A percentile compares a stretch with the other conserved stretches of the same genome.
phyloP scores from a whole-genome alignment of 2,888 invertebrate species.

The Orthonevra nobilis region DNA sequence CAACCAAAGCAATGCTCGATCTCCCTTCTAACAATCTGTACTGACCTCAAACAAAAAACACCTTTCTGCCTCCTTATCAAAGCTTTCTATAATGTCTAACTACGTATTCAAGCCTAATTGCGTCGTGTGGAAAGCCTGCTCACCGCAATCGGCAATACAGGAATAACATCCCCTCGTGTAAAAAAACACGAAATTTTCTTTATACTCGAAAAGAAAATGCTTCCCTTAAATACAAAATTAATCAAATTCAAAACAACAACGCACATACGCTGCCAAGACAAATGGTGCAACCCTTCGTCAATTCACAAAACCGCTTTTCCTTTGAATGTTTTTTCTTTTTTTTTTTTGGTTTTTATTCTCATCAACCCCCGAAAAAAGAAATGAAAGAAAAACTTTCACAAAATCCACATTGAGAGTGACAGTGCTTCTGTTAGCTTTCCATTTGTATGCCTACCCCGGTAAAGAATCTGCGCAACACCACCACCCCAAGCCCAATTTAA shows the following conservation, averaged over 20 bases:
- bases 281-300: slow-evolving; percentile 30
- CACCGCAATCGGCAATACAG: slow-evolving; percentile 4
- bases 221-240: slow-evolving; percentile 11
- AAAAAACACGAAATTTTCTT: not conserved
- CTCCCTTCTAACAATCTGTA: too few species aligned
- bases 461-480: slow-evolving; percentile 64
- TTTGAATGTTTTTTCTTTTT: slow-evolving; percentile 30
- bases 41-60: too few species aligned
- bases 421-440: slow-evolving; percentile 59
- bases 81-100: not conserved
- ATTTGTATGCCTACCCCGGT: not conserved
- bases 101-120: slow-evolving; percentile 13
- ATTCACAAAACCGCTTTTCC: slow-evolving; percentile 29
- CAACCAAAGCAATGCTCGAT: too few species aligned
- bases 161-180: slow-evolving; percentile 29
- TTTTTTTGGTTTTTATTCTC: not conserved
- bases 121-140: slow-evolving; percentile 29
- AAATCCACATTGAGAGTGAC: slow-evolving; percentile 43
- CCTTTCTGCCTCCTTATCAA: not conserved
- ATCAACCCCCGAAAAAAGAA: slow-evolving; percentile 35
- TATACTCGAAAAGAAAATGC: not conserved
- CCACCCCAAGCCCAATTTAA: slow-evolving; percentile 36
- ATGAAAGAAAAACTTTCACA: slow-evolving; percentile 15
- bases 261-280: slow-evolving; percentile 1
- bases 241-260: slow-evolving; percentile 42